Evolutionary conservation across 2,888 invertebrate genomes (phyloP), one percentile per base, ranked within the genome.

Genomic region (Trichogramma dendrolimi): DNA sequence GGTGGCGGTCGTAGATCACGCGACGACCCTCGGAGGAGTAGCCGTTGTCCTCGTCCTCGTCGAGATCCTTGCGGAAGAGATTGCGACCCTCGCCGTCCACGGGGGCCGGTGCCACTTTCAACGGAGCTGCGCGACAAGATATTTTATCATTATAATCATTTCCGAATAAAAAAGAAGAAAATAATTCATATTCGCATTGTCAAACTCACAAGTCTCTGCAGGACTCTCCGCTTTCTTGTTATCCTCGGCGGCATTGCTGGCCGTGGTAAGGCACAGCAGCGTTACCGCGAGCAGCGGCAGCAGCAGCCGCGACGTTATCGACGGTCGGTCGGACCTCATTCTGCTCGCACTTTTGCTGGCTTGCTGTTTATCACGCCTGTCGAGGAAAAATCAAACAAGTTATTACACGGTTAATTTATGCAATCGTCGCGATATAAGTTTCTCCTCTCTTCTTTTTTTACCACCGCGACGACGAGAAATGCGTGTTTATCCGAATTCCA

Each of bases 281-380:
- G 65, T 71, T 71, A 72, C 68, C 67, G 70, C 67, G 68, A 75
- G 67, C 62, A 71, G 60, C 55, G 73, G 55, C 59, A 67, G 64
- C 60, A n/a, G n/a, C 27, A 27, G 27, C 27, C 27, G 3, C 27
- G 68, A 67, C 62, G 66, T 72, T 72, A 72, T 70, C 72, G 72
- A 60, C 72, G 63, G 73, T 54, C 62, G 72, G 63, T 68, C 65
- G 40, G 69, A 63, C 66, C 68, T 74, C 73, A 73, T 71, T 67
- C 72, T 75, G 69, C 66, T 64, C 66, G 63, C 62, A 38, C 27
- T 27, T 2, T 1, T 14, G 27, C 27, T 27, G 27, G 2, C 3
- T 27, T 27, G 27, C 27, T 2, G 27, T 27, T 27, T 27, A 27
- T 27, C 27, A 27, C 27, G 27, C 27, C 27, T 27, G 27, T 27